Percentiles rank a stretch among this genome's conserved stretches.
Conservation (phyloP, 2,797 vertebrate genomes). For the Coreius guichenoti region DNA sequence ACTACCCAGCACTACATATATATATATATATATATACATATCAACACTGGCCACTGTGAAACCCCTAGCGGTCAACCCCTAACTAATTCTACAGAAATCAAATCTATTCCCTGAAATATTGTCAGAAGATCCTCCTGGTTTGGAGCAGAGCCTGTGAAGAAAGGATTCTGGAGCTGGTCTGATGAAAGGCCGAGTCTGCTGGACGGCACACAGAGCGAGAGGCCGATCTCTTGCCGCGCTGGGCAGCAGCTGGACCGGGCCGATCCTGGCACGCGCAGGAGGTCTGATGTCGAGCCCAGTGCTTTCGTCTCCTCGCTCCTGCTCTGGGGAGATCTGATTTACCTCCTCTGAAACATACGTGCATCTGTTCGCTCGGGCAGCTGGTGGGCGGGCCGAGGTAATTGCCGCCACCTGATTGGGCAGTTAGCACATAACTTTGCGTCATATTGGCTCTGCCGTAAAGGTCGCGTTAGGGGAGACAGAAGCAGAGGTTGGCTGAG, state of each 20-base stretch:
- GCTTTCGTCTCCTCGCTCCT: conserved; percentile 49
- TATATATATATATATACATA: rapidly evolving
- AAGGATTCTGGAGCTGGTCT: conserved; percentile 34
- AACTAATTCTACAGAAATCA: too few relatives aligned
- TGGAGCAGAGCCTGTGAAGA: background rate
- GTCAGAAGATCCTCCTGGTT: too few relatives aligned
- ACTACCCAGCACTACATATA: background rate
- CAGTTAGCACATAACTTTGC: conserved; percentile 29
- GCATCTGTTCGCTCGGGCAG: conserved; percentile 60
- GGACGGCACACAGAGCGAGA: conserved; percentile 49
- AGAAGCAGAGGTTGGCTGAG: background rate
- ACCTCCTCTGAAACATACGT: conserved; percentile 59
- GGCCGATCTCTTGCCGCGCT: conserved; percentile 60
- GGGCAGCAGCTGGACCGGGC: conserved; percentile 74
- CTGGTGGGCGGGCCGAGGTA: conserved; percentile 46
- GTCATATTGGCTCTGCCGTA: conserved; percentile 37
- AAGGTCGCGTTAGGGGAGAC: background rate
- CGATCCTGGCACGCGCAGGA: conserved; percentile 53
- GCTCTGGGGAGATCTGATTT: conserved; percentile 57
- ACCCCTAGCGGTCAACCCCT: background rate
- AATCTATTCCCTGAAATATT: background rate
- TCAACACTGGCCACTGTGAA: background rate
- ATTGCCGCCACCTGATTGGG: conserved; percentile 52
- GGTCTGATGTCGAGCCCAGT: conserved; percentile 71
- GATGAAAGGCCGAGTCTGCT: conserved; percentile 52